Percentiles rank a stretch among this genome's conserved stretches.
Conservation (phyloP, 1,140 invertebrate species). For the Potamilus streckersoni region DNA sequence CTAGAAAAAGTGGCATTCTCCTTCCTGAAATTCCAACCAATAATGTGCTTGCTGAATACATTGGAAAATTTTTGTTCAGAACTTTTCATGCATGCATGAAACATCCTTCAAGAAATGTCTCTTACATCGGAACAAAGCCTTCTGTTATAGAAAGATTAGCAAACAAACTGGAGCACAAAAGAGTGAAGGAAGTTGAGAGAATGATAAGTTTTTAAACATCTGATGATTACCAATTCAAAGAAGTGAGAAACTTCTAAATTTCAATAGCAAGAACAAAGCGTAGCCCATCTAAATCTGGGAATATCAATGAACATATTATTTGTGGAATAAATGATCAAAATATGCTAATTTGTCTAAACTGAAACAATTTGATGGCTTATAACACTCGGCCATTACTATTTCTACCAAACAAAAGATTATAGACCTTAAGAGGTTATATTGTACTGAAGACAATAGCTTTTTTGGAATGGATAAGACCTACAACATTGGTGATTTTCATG, state of each 20-base stretch:
- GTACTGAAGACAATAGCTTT: not conserved
- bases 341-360: slow-evolving; percentile 7
- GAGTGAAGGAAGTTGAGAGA: not conserved
- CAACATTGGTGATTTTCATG: slow-evolving; percentile 12
- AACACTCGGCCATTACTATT: not conserved
- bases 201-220: not conserved
- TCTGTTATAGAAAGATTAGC: not conserved
- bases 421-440: slow-evolving; percentile 9
- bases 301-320: not conserved
- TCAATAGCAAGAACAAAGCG: not conserved
- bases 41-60: not conserved
- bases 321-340: slow-evolving; percentile 1
- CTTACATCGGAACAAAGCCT: not conserved
- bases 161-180: not conserved
- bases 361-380: slow-evolving; percentile 5
- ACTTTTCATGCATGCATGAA: not conserved
- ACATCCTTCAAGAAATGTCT: not conserved
- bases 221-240: not conserved
- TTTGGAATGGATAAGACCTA: slow-evolving; percentile 8
- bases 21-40: too few species aligned
- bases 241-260: not conserved
- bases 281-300: not conserved
- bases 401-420: not conserved
- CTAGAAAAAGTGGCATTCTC: too few species aligned
- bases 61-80: not conserved